These are phyloP conservation scores for Drosophila elegans DNA, from an alignment of 1,140 invertebrate genomes.

Conservation along the genomic window DNA sequence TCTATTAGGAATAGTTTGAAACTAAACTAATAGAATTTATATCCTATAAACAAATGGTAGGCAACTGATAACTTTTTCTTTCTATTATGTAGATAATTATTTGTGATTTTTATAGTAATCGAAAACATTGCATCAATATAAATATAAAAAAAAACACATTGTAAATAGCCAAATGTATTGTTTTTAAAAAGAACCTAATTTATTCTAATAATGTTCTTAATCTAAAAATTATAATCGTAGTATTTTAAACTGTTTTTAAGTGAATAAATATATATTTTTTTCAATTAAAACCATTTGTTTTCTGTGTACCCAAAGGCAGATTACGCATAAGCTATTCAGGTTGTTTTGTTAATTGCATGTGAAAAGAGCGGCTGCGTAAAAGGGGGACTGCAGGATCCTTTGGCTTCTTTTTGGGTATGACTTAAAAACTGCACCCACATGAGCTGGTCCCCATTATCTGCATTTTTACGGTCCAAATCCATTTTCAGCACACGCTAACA, in stretches of 20 bases:
- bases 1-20: not conserved
- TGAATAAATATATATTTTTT: not conserved
- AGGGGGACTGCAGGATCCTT: not conserved
- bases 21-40: not conserved
- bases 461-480: constrained; percentile 81
- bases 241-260: no score
- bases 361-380: not conserved
- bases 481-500: constrained; percentile 50
- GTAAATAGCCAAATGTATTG: no score
- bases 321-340: constrained; percentile 60
- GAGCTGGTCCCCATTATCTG: constrained; percentile 60
- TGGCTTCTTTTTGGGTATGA: constrained; percentile 3
- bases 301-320: constrained; percentile 24
- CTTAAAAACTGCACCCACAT: constrained; percentile 46
- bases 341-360: constrained; percentile 51
- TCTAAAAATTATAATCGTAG: no score
- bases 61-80: no score
- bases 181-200: not conserved
- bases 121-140: no score
- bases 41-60: not conserved
- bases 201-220: not conserved
- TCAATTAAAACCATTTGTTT: constrained; percentile 14
- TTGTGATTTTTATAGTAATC: no score
- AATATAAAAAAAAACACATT: not conserved
- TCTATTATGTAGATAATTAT: no score